phyloP scores from a whole-genome alignment of 2,113 vertebrate genomes.

The human region DNA sequence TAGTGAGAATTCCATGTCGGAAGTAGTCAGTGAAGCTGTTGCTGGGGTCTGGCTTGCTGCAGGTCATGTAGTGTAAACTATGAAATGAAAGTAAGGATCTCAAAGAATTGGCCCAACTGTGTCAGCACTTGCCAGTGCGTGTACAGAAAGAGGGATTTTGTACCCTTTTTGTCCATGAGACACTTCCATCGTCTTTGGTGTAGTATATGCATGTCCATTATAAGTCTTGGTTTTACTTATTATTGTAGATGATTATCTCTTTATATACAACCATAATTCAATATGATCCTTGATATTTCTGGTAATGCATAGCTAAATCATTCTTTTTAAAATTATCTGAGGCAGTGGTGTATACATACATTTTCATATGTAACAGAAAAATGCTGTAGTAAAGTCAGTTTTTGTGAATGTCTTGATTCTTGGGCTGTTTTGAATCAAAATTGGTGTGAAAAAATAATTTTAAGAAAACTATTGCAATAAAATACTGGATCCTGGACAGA shows the following conservation, averaged over 20 bases:
- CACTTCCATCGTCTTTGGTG: neutral
- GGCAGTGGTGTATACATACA: neutral
- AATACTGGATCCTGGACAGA: neutral
- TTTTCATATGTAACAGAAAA: neutral
- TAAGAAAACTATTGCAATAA: neutral
- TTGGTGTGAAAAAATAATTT: neutral
- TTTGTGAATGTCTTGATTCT: neutral
- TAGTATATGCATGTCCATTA: neutral
- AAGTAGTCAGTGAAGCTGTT: neutral
- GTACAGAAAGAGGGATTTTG: rapidly evolving
- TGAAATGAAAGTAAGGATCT: neutral
- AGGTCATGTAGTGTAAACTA: neutral
- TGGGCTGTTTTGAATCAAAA: neutral
- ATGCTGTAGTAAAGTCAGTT: neutral
- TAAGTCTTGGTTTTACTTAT: neutral
- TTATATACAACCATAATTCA: neutral
- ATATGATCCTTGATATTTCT: neutral
- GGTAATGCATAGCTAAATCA: neutral
- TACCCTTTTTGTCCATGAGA: neutral
- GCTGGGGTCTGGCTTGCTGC: neutral
- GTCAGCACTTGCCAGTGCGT: no score
- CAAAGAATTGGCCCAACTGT: neutral
- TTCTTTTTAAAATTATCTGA: neutral
- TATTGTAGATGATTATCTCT: neutral
- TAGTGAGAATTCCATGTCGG: neutral